Evolutionary conservation across 2,797 vertebrate genomes (phyloP).

Genomic region (Botia kubotai): DNA sequence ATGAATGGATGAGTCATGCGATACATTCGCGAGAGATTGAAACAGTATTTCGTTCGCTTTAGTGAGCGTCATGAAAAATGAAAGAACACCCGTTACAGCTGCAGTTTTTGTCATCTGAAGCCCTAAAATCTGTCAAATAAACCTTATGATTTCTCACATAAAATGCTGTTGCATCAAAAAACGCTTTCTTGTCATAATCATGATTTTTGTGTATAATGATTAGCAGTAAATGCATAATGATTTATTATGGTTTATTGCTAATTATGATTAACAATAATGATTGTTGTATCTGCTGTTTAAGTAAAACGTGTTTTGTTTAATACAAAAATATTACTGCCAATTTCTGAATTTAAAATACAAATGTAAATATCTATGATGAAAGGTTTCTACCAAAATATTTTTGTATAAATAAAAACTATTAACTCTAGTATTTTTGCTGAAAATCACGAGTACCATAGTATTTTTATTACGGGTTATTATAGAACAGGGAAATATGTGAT

Average conservation of each 20-base stretch:
- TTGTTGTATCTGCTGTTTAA: neutral
- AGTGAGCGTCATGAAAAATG: neutral
- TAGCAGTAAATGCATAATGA: no score
- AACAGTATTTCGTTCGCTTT: neutral
- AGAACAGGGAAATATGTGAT: no score
- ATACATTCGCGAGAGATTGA: neutral
- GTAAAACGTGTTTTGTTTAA: no score
- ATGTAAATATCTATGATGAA: neutral
- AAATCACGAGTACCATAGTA: no score
- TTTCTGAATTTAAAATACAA: no score
- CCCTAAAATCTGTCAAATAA: slow-evolving; percentile 6
- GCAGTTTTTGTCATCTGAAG: neutral
- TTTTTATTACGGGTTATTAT: no score
- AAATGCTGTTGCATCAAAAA: neutral
- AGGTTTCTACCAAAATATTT: no score
- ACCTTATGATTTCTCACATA: neutral
- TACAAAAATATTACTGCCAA: neutral
- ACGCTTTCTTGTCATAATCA: neutral
- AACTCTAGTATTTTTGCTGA: no score
- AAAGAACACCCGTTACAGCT: slow-evolving; percentile 1
- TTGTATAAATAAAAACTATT: no score
- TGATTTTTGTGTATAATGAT: neutral
- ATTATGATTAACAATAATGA: no score
- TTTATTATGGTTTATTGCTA: neutral
- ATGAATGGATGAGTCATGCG: neutral